A percentile compares a stretch with the other conserved stretches of the same genome.
phyloP scores from a whole-genome alignment of 2,888 invertebrate genomes.

The Allygus modestus region DNA sequence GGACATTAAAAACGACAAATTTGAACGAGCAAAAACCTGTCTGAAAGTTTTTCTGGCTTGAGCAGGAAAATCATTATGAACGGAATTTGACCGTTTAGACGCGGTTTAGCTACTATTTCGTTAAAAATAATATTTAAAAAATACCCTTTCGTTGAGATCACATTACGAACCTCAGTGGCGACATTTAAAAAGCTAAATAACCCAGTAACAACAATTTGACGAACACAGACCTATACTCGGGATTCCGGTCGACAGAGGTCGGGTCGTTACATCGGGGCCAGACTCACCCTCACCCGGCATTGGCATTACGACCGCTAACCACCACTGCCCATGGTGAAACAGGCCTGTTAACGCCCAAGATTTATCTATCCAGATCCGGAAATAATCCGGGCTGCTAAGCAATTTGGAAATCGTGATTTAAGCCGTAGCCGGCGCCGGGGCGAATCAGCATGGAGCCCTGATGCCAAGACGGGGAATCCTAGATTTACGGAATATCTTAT shows the following conservation, averaged over 20 bases:
- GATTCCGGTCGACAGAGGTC: not conserved
- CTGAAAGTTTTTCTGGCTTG: too few relatives aligned
- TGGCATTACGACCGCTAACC: not conserved
- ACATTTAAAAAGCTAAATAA: too few relatives aligned
- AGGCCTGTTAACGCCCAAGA: conserved; percentile 12
- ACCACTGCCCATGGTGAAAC: not conserved
- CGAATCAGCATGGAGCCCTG: not conserved
- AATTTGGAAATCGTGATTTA: conserved; percentile 22
- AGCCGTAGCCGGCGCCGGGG: not conserved
- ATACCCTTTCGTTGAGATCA: too few relatives aligned
- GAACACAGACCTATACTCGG: not conserved
- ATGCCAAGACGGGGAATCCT: not conserved
- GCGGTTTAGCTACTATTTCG: too few relatives aligned
- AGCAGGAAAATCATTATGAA: too few relatives aligned
- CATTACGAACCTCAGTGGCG: too few relatives aligned
- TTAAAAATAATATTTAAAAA: too few relatives aligned
- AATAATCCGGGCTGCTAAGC: conserved; percentile 15
- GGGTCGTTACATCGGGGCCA: not conserved
- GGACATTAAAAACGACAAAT: too few relatives aligned
- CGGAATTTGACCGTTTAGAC: too few relatives aligned
- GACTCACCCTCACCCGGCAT: not conserved
- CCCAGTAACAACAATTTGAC: too few relatives aligned
- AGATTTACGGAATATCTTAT: conserved; percentile 7
- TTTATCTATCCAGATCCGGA: conserved; percentile 14
- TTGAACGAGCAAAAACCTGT: too few relatives aligned